These are phyloP conservation scores for Crossaster papposus DNA, from an alignment of 53 echinoderm and acorn worm genomes.

Conservation along the genomic window DNA sequence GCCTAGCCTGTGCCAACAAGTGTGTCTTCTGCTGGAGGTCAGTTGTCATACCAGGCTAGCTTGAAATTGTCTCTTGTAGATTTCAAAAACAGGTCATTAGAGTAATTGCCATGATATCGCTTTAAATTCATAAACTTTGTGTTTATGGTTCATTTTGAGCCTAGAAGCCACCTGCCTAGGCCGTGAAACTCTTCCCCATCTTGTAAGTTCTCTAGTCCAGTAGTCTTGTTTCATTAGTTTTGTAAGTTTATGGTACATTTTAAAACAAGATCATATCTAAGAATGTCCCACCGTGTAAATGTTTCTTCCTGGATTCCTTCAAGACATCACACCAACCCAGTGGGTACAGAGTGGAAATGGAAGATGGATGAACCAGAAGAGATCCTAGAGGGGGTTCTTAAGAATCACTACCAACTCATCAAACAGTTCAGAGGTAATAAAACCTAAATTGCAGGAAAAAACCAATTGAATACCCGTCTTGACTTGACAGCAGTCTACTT, in stretches of 20 bases:
- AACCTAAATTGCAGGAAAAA: not conserved
- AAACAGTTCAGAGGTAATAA: constrained; percentile 89
- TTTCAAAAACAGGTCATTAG: not conserved
- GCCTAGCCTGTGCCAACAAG: constrained; percentile 96
- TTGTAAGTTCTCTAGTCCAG: too few species aligned
- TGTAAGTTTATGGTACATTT: too few species aligned
- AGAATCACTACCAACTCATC: constrained; percentile 94
- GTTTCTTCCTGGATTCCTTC: not conserved
- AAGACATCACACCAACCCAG: constrained; percentile 97
- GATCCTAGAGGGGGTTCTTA: constrained; percentile 87
- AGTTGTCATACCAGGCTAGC: not conserved
- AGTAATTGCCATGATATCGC: too few species aligned
- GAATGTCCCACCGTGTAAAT: not conserved
- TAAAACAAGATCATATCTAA: too few species aligned
- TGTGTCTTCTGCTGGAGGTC: constrained; percentile 99
- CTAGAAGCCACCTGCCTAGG: too few species aligned
- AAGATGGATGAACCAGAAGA: constrained; percentile 94
- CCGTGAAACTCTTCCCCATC: too few species aligned
- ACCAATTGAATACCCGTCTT: too few species aligned
- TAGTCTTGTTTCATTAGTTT: too few species aligned
- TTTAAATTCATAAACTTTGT: too few species aligned
- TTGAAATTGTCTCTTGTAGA: not conserved
- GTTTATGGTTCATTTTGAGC: too few species aligned
- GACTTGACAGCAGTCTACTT: too few species aligned
- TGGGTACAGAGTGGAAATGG: constrained; percentile 97